Base-by-base conservation (phyloP, 1,140 invertebrate species). In the Apolygus lucorum region DNA sequence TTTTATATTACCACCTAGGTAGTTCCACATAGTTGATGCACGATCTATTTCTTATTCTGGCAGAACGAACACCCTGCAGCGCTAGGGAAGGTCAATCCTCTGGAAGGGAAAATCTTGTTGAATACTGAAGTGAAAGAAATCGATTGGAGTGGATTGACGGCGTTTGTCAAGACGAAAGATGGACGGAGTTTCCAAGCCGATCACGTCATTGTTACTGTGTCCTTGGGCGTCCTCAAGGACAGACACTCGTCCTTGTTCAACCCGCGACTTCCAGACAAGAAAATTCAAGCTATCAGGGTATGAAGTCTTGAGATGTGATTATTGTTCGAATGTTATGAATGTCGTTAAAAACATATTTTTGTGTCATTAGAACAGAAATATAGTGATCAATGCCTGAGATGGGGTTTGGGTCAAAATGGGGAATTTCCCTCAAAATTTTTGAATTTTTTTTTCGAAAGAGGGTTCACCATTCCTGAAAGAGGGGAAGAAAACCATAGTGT, bases 221-320 rank as follows among this genome's bases (percentile, higher is more conserved):
- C 88, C 0, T 70, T 91, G 42, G 88, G 86, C 8, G 87, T 90
- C 11, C 75, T 91, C 1, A 89, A 90, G 77, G 82, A 86, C 63
- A 81, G 78, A 34, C 73, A 71, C 59, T 54, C 49, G 1, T 72
- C 77, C 25, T 73, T 89, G 2, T 90, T 90, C 75, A 78, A 77
- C n/a, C 88, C 87, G 1, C 72, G 78, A 17, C 74, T 90, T 29
- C 84, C 88, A 0, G 66, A 76, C 21, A 75, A 82, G 8, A 90
- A 90, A 79, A 73, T 84, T 1, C 79, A 81, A 29, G 79, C 84
- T 0, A 88, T 90, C 24, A 78, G 86, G 70, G 79, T 80, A 74
- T 67, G 67, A 64, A n/a, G n/a, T n/a, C n/a, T n/a, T n/a, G n/a
- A n/a, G 66, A 4, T 63, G 14, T 54, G n/a, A 21, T 2, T 21